Base-by-base conservation (phyloP, 92 coral and sea anemone genomes). In the Porites evermanni region DNA sequence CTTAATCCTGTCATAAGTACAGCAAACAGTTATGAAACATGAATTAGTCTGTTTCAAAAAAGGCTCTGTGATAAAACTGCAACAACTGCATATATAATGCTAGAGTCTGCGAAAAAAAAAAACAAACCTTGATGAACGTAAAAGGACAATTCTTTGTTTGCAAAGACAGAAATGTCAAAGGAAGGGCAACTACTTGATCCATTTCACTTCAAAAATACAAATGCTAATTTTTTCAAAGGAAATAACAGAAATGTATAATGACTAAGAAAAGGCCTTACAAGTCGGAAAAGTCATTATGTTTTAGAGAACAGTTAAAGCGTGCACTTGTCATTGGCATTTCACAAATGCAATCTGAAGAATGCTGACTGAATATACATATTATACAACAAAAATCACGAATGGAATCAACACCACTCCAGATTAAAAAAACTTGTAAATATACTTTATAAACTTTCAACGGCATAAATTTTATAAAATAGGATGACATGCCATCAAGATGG, bases 311-410 rank as follows among this genome's bases (percentile, higher is more conserved):
- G 84, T 14, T 2, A 21, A 29, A 71, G 64, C 56, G 64, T 11
- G 16, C 66, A 18, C 77, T 80, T 3, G 72, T 7, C 29, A 24
- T 17, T 23, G 78, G 86, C 78, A 81, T 81, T 53, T 64, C 78
- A 56, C 70, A 29, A 70, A 81, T 81, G 77, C 69, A 81, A 81
- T 81, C 29, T 81, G 19, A 81, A 59, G 86, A 81, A 81, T 81
- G 86, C 69, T 58, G 78, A 38, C 38, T 56, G 66, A 56, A 58
- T 23, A 32, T 16, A 38, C 4, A 56, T 53, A 1, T 53, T 32
- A 70, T 18, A 32, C 50, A 70, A 38, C 47, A 38, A 38, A 32
- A 56, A 13, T 32, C 77, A 81, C 19, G 53, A 1, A 69, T 8
- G 20, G 70, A 29, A 70, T 13, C 38, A 69, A 63, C 32, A 70